Percentiles rank a stretch among this genome's conserved stretches.
Evolutionary conservation across 1,140 invertebrate species (phyloP).

Genomic region (Gryllus bimaculatus): DNA sequence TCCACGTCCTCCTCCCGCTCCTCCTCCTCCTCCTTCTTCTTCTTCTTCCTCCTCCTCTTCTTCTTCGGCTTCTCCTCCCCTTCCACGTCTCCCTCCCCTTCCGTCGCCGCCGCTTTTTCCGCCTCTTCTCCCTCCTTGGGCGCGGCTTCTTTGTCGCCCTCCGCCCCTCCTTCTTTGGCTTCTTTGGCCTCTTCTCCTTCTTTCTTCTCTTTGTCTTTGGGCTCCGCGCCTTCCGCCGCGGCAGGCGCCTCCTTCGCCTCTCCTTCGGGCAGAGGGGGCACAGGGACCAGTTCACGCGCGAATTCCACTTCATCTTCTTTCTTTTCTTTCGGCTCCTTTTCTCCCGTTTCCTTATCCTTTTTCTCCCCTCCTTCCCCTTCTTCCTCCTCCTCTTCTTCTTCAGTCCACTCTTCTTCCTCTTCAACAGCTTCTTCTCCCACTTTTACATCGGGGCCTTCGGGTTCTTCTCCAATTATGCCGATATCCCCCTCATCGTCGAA

Average conservation of each 20-base stretch:
- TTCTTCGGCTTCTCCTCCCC: constrained; percentile 2
- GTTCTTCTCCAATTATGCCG: not conserved
- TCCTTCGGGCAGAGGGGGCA: not conserved
- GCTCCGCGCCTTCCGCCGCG: too few species aligned
- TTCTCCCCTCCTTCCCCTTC: not conserved
- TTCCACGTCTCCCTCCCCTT: not conserved
- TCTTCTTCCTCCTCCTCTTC: constrained; percentile 7
- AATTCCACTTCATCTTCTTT: not conserved
- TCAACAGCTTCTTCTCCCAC: not conserved
- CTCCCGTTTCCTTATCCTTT: not conserved
- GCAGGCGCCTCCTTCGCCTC: too few species aligned
- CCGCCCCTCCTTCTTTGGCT: not conserved
- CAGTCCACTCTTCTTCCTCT: not conserved
- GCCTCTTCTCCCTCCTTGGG: not conserved
- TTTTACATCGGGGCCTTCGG: too few species aligned
- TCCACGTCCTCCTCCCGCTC: constrained; percentile 13
- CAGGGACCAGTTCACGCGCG: not conserved
- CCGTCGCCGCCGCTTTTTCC: constrained; percentile 7
- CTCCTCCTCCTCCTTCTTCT: constrained; percentile 23
- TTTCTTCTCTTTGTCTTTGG: not conserved
- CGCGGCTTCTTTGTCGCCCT: not conserved
- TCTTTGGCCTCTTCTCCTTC: not conserved
- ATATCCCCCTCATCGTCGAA: constrained; percentile 19
- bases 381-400: constrained; percentile 7
- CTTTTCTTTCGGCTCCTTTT: not conserved